Percentiles rank a stretch among this genome's conserved stretches.
Evolutionary conservation across 2,113 vertebrate genomes (phyloP).

Genomic region (Synodontis membranacea): DNA sequence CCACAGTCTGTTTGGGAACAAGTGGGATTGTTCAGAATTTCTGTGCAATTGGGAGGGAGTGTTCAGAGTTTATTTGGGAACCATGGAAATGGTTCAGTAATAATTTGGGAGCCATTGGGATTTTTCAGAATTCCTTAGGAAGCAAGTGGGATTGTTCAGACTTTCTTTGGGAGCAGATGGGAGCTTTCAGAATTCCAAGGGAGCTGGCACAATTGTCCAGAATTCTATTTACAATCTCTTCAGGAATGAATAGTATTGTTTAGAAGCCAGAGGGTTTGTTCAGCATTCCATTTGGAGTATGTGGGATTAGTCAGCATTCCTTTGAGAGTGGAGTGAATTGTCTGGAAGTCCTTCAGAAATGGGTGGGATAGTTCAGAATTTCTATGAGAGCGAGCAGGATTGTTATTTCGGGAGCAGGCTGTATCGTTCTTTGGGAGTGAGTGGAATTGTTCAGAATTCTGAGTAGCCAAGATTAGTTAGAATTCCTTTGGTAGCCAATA

Average conservation of each 20-base stretch:
- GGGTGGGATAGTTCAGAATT: neutral
- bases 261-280: neutral
- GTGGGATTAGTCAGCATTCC: neutral
- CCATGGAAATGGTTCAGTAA: neutral
- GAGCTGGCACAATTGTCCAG: neutral
- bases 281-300: neutral
- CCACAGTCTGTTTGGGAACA: neutral
- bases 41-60: neutral
- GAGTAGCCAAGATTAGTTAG: no score
- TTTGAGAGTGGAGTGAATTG: neutral
- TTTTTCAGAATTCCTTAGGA: neutral
- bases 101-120: neutral
- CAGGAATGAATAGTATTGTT: neutral
- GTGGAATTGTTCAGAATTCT: neutral
- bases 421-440: neutral
- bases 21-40: neutral
- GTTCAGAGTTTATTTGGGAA: neutral
- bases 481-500: neutral
- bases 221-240: neutral
- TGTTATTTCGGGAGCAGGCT: neutral
- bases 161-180: neutral
- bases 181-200: neutral
- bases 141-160: neutral
- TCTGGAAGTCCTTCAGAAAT: neutral
- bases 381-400: neutral